phyloP scores from a whole-genome alignment of 2,888 invertebrate species.

The Macaria liturata region DNA sequence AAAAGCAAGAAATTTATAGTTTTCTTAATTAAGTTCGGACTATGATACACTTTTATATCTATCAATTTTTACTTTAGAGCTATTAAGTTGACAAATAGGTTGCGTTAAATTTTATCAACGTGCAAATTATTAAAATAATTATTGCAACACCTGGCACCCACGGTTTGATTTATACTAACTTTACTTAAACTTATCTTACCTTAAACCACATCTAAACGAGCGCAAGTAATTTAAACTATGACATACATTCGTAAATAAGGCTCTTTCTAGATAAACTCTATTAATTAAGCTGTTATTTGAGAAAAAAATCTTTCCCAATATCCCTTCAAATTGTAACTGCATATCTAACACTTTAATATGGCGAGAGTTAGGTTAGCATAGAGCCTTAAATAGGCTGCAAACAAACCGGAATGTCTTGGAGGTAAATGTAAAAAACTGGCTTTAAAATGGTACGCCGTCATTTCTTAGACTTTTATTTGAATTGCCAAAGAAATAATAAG shows the following conservation, averaged over 20 bases:
- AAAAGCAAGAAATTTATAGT: conserved; percentile 8
- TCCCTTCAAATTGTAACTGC: conserved; percentile 19
- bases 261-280: conserved; percentile 2
- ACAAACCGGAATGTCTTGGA: conserved; percentile 3
- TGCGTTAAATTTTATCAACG: too few species aligned
- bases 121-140: not conserved
- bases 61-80: too few species aligned
- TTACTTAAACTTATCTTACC: conserved; percentile 8
- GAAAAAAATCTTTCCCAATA: conserved; percentile 12
- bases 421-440: conserved; percentile 3
- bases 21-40: too few species aligned
- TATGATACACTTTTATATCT: too few species aligned
- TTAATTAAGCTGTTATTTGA: conserved; percentile 15
- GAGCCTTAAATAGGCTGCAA: conserved; percentile 5
- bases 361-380: conserved; percentile 3
- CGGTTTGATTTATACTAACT: conserved; percentile 3
- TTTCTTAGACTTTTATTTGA: not conserved
- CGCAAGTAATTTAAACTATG: conserved; percentile 10
- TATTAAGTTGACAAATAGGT: too few species aligned
- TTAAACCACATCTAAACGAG: conserved; percentile 16
- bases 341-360: conserved; percentile 18
- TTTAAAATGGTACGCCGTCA: not conserved
- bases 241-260: conserved; percentile 6
- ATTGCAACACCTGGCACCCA: conserved; percentile 6
- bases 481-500: not conserved